Evolutionary conservation across 2,888 invertebrate genomes (phyloP), one percentile per base, ranked within the genome.

Genomic region (Zaprionus bogoriensis): DNA sequence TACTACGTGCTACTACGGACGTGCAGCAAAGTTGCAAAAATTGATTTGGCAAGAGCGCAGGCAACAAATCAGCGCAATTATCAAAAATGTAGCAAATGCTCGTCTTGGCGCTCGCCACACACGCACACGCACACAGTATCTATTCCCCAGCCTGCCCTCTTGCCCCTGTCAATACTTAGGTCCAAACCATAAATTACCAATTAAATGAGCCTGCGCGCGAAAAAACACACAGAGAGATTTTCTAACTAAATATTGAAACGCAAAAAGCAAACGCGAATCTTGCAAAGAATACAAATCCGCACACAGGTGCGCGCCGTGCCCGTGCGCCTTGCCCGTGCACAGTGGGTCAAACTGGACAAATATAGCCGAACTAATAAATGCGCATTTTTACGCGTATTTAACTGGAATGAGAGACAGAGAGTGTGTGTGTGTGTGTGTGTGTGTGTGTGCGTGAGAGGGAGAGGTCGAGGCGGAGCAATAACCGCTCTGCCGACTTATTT

Each of bases 161-260:
- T 10, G 1, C 10, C n/a, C 19, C 14, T 39, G 23, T 23, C 17
- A 32, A 25, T 39, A 42, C 46, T 25, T 47, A 32, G 38, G 47
- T 42, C 54, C 23, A 41, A 57, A 47, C 66, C 87, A 86, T 86
- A 86, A 86, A 86, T 86, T 86, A 87, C 48, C 84, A 70, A 79
- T 76, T 81, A 84, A 87, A 86, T 86, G 77, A 77, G 87, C 75
- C 74, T 70, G 86, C 75, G 87, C 79, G 81, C 82, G 74, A 67
- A 60, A 62, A 28, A 45, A 25, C 14, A 17, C 5, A 20, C 42
- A 65, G 36, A 77, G 52, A 70, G 65, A 67, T 77, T 82, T 81
- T 48, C 66, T 54, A 67, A 77, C 78, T 59, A 82, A 77, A 86
- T 83, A 86, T 77, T 85, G 83, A 81, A 79, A 85, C 81, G 81